Conservation (phyloP, 2,797 vertebrate genomes). For the Amblyraja radiata region DNA sequence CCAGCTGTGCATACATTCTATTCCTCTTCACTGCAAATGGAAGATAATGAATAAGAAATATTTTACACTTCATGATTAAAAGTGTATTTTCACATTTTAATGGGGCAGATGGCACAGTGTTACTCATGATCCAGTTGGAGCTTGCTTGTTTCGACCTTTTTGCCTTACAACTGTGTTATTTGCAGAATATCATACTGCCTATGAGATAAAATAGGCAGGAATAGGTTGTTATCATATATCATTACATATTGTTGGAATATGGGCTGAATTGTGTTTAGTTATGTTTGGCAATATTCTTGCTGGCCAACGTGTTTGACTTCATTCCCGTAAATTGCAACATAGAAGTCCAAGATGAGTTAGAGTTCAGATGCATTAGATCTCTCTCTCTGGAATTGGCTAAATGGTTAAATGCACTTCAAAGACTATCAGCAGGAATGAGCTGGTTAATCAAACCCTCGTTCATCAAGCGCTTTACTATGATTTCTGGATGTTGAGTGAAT, state of each 20-base stretch:
- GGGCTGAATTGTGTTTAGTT: too few relatives aligned
- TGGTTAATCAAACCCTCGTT: too few relatives aligned
- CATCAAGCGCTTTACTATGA: too few relatives aligned
- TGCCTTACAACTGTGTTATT: background rate
- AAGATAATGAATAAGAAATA: conserved; percentile 22
- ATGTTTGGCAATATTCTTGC: too few relatives aligned
- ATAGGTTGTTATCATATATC: background rate
- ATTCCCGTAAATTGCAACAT: too few relatives aligned
- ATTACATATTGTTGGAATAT: conserved; percentile 1
- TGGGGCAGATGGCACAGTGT: background rate
- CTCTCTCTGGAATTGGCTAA: too few relatives aligned
- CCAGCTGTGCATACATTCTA: background rate
- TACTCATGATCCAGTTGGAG: background rate
- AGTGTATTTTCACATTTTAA: background rate
- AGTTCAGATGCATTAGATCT: too few relatives aligned
- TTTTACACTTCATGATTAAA: conserved; percentile 16
- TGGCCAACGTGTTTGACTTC: too few relatives aligned
- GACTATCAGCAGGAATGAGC: too few relatives aligned
- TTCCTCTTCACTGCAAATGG: background rate
- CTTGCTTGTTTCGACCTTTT: background rate
- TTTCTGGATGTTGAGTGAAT: too few relatives aligned
- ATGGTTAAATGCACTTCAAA: too few relatives aligned
- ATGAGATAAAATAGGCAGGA: background rate
- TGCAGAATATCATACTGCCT: background rate
- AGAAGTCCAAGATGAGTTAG: too few relatives aligned